A percentile compares a stretch with the other conserved stretches of the same genome.
These are phyloP conservation scores for Engystomops pustulosus DNA, from an alignment of 2,113 vertebrate species.

Conservation along the genomic window DNA sequence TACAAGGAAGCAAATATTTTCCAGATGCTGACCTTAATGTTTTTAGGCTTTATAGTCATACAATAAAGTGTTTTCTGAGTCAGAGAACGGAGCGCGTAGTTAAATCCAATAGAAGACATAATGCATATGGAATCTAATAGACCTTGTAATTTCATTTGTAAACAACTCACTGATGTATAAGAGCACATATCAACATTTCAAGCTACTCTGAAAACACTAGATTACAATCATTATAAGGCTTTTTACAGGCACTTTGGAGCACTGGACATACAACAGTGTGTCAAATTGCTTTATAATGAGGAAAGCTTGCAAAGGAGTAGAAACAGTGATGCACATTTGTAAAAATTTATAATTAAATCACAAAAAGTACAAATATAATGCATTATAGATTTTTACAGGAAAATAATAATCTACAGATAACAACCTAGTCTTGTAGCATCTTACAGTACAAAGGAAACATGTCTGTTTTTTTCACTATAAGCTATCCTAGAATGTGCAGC, in stretches of 20 bases:
- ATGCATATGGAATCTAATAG: slow-evolving; percentile 48
- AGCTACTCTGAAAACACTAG: slow-evolving; percentile 1
- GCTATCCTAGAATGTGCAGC: too few species aligned
- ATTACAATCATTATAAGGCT: background rate
- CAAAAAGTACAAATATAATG: background rate
- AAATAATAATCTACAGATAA: background rate
- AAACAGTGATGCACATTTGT: background rate
- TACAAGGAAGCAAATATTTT: background rate
- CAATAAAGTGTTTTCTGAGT: slow-evolving; percentile 6
- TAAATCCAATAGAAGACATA: slow-evolving; percentile 38
- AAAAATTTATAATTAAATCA: too few species aligned
- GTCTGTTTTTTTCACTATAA: too few species aligned
- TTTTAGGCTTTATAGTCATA: background rate
- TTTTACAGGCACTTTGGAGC: background rate
- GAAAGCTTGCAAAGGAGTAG: background rate
- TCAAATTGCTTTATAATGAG: background rate
- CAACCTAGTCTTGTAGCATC: background rate
- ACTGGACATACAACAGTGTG: background rate
- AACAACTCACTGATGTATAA: slow-evolving; percentile 24
- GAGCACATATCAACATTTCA: slow-evolving; percentile 1
- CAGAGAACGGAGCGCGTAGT: slow-evolving; percentile 2
- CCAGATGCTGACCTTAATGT: background rate
- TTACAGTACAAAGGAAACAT: background rate
- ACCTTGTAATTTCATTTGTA: slow-evolving; percentile 46
- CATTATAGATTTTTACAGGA: background rate